Percentiles rank a stretch among this genome's conserved stretches.
These are phyloP conservation scores for Arctia plantaginis DNA, from an alignment of 2,888 invertebrate species.

Conservation along the genomic window DNA sequence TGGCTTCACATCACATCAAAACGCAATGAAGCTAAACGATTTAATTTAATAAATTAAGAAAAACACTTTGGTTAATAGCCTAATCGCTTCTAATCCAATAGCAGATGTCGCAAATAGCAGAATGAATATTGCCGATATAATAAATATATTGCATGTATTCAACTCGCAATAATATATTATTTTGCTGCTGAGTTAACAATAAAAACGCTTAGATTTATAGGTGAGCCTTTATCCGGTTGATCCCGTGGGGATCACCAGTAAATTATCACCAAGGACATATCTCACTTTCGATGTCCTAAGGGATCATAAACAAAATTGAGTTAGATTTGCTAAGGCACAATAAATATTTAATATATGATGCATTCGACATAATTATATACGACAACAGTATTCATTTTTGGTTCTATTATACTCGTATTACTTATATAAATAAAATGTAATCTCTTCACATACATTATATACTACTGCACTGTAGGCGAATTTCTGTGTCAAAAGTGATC, in stretches of 20 bases:
- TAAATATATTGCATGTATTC: conserved; percentile 54
- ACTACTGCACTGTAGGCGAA: conserved; percentile 17
- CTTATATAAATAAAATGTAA: not conserved
- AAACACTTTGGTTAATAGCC: conserved; percentile 50
- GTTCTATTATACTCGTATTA: not conserved
- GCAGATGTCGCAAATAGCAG: conserved; percentile 26
- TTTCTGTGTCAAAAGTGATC: conserved; percentile 40
- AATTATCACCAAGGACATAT: conserved; percentile 64
- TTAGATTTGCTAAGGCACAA: conserved; percentile 5
- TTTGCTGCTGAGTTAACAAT: conserved; percentile 59
- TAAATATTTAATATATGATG: not conserved
- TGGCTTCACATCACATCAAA: not conserved
- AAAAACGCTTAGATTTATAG: conserved; percentile 70
- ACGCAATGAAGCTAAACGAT: not conserved
- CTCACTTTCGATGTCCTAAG: conserved; percentile 24
- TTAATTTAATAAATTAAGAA: conserved; percentile 9
- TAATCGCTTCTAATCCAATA: conserved; percentile 51
- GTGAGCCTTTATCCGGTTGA: conserved; percentile 68
- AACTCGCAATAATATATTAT: conserved; percentile 60
- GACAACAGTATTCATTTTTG: not conserved
- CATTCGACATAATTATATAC: not conserved
- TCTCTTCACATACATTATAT: not conserved
- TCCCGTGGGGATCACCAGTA: conserved; percentile 62
- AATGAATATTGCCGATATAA: conserved; percentile 53
- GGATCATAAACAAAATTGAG: conserved; percentile 18